These are phyloP conservation scores for Zaprionus gabonicus DNA, from an alignment of 1,140 invertebrate species.

Conservation along the genomic window DNA sequence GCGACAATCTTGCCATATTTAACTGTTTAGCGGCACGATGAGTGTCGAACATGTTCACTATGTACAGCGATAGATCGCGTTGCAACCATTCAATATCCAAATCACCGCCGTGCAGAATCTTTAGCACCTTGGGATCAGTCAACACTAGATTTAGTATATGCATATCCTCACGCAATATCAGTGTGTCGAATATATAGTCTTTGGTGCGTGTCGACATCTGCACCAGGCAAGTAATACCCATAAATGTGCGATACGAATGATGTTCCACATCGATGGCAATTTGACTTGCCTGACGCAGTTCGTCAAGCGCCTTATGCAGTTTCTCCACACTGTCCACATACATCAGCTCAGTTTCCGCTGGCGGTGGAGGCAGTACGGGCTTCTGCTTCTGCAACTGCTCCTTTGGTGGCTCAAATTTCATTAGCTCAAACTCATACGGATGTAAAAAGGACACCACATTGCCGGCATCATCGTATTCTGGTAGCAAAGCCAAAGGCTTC, in stretches of 20 bases:
- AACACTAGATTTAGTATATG: slow-evolving; percentile 95
- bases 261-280: slow-evolving; percentile 96
- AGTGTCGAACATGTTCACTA: slow-evolving; percentile 99
- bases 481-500: slow-evolving; percentile 91
- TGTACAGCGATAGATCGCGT: slow-evolving; percentile 96
- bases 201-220: slow-evolving; percentile 95
- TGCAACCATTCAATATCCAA: slow-evolving; percentile 97
- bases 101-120: slow-evolving; percentile 98
- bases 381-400: slow-evolving; percentile 85
- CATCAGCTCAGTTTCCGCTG: slow-evolving; percentile 89
- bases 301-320: slow-evolving; percentile 88
- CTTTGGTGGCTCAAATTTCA: slow-evolving; percentile 87
- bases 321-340: slow-evolving; percentile 89
- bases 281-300: slow-evolving; percentile 88
- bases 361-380: slow-evolving; percentile 82
- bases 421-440: slow-evolving; percentile 95
- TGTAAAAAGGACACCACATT: slow-evolving; percentile 89
- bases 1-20: slow-evolving; percentile 89
- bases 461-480: slow-evolving; percentile 88
- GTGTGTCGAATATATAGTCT: slow-evolving; percentile 97
- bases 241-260: slow-evolving; percentile 93
- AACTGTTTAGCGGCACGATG: slow-evolving; percentile 93
- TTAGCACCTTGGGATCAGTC: slow-evolving; percentile 95
- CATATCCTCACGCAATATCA: slow-evolving; percentile 92
- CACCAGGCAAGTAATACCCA: slow-evolving; percentile 96